Conservation (phyloP, 2,888 invertebrate species). For the Andricus quercusramuli region DNA sequence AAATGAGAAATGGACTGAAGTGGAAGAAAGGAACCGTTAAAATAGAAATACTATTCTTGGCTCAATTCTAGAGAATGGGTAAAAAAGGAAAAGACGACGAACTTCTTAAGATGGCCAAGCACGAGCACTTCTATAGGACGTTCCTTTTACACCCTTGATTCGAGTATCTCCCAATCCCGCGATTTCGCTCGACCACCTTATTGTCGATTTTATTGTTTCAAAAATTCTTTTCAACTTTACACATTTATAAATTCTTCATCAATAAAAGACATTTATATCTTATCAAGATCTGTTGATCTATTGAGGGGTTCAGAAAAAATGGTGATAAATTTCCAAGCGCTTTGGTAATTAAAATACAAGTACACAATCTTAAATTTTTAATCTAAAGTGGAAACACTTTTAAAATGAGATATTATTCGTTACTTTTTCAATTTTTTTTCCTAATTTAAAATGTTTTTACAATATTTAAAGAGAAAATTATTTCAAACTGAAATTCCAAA, state of each 20-base stretch:
- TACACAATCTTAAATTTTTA: too few relatives aligned
- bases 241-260: background rate
- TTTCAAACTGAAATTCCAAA: too few relatives aligned
- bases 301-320: background rate
- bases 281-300: background rate
- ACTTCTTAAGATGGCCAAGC: constrained; percentile 56
- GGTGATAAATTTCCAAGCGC: too few relatives aligned
- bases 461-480: too few relatives aligned
- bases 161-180: constrained; percentile 39
- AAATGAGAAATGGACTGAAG: constrained; percentile 48
- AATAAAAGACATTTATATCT: background rate
- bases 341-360: too few relatives aligned
- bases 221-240: constrained; percentile 55
- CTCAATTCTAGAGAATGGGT: constrained; percentile 41
- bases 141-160: constrained; percentile 30
- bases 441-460: too few relatives aligned
- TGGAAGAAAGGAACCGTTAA: constrained; percentile 53
- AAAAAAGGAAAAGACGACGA: constrained; percentile 25
- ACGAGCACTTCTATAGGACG: constrained; percentile 48
- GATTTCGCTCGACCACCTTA: constrained; percentile 58
- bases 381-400: too few relatives aligned
- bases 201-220: constrained; percentile 65
- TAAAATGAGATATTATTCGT: too few relatives aligned
- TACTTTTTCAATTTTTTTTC: too few relatives aligned
- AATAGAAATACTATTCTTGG: constrained; percentile 57